Evolutionary conservation across 2,888 invertebrate species (phyloP).

Genomic region (Nemoura dubitans): DNA sequence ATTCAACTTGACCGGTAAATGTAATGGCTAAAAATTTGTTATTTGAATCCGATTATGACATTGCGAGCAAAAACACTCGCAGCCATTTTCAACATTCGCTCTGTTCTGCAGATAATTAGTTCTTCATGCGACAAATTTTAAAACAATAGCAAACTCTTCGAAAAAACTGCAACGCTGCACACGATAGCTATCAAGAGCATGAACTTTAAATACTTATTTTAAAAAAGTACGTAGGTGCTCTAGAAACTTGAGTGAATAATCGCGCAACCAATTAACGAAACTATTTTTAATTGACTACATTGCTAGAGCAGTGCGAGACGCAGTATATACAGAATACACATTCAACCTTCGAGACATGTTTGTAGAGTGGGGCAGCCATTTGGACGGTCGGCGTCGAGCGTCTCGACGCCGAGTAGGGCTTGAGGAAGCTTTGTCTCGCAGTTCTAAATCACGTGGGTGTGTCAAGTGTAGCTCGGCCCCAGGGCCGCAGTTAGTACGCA

Average conservation of each 20-base stretch:
- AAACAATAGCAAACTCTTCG: background rate
- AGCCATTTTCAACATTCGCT: no score
- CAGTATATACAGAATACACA: background rate
- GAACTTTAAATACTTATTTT: background rate
- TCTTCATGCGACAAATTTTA: background rate
- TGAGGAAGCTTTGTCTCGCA: background rate
- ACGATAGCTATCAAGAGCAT: background rate
- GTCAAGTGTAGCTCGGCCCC: background rate
- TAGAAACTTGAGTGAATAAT: background rate
- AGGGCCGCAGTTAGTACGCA: background rate
- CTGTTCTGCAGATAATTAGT: background rate
- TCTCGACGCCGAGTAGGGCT: background rate
- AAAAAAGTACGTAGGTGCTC: background rate
- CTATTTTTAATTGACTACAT: background rate
- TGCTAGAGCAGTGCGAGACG: background rate
- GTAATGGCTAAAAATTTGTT: background rate
- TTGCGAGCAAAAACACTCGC: no score
- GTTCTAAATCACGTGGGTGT: background rate
- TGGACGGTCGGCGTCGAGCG: background rate
- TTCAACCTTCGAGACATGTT: background rate
- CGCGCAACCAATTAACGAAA: background rate
- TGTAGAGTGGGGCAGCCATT: slow-evolving; percentile 18
- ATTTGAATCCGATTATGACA: background rate
- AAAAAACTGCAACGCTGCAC: background rate
- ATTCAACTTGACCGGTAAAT: background rate